A percentile compares a stretch with the other conserved stretches of the same genome.
Conservation (phyloP, 2,113 vertebrate species). For the Gallinago media region DNA sequence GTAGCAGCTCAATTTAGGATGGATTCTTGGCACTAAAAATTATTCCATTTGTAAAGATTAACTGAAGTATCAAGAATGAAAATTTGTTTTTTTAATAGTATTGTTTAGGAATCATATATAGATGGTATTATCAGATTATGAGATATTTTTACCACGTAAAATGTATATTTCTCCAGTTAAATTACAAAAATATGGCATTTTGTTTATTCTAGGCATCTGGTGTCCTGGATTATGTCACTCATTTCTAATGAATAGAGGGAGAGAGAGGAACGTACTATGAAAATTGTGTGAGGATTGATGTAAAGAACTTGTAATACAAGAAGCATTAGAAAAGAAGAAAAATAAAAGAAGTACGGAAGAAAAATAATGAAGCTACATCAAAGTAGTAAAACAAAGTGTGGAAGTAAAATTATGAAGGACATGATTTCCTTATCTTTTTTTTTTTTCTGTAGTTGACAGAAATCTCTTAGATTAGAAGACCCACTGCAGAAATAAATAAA, state of each 20-base stretch:
- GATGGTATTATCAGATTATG: not conserved
- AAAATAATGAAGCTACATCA: not conserved
- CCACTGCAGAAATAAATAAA: not conserved
- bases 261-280: not conserved
- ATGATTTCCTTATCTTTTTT: not conserved
- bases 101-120: not conserved
- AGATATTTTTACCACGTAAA: not conserved
- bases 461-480: not conserved
- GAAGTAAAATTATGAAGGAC: not conserved
- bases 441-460: not conserved
- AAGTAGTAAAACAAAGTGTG: not conserved
- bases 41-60: not conserved
- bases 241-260: not conserved
- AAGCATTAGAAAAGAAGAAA: not conserved
- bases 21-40: not conserved
- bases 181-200: not conserved
- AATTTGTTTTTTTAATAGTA: not conserved
- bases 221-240: not conserved
- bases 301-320: not conserved
- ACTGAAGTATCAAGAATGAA: not conserved
- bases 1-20: not conserved
- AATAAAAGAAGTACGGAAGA: not conserved
- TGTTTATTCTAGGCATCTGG: not conserved
- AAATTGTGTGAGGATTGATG: not conserved
- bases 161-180: not conserved